These are phyloP conservation scores for Eupsittula cactorum DNA, from an alignment of 2,113 vertebrate genomes.

Conservation along the genomic window DNA sequence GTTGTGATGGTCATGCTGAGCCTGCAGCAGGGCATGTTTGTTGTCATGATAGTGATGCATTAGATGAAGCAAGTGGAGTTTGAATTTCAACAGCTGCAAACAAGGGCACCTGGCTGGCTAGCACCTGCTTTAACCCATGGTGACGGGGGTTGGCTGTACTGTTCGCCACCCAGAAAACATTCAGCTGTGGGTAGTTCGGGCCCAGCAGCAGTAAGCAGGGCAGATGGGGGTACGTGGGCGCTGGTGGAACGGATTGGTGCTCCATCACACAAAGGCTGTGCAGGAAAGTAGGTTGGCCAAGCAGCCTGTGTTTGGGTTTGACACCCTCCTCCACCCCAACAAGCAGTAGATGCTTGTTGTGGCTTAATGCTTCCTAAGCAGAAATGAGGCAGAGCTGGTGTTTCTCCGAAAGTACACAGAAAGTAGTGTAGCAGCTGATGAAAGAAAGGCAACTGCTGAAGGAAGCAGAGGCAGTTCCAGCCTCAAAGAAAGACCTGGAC, in stretches of 20 bases:
- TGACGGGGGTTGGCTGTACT: neutral
- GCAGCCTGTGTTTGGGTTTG: neutral
- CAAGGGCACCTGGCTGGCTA: neutral
- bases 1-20: neutral
- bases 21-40: neutral
- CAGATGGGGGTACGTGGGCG: neutral
- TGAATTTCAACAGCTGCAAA: neutral
- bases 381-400: fast-evolving
- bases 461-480: neutral
- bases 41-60: neutral
- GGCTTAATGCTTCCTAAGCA: neutral
- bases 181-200: too few species aligned
- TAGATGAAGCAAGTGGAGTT: neutral
- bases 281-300: fast-evolving
- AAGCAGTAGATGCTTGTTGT: neutral
- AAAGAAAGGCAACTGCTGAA: neutral
- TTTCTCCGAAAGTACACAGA: neutral
- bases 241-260: neutral
- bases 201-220: neutral
- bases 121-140: neutral
- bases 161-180: neutral
- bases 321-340: neutral
- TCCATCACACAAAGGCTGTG: neutral
- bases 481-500: neutral
- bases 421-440: neutral